Evolutionary conservation across 2,113 vertebrate species (phyloP).

Genomic region (Ramphastos sulfuratus): DNA sequence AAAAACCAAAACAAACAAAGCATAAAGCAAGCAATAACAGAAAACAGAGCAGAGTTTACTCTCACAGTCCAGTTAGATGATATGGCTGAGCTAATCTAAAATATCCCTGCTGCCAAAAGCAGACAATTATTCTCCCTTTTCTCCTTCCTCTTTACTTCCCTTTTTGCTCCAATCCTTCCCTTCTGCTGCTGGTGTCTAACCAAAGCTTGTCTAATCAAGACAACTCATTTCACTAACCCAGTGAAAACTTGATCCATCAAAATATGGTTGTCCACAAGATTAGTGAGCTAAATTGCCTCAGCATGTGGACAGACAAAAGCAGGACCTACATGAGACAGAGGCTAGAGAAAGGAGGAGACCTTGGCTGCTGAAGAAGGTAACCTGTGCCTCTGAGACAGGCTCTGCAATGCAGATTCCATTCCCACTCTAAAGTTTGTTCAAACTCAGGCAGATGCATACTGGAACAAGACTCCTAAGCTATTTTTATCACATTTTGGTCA

Average conservation of each 20-base stretch:
- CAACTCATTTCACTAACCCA: neutral
- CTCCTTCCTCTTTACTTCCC: neutral
- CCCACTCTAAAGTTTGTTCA: neutral
- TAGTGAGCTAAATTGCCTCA: neutral
- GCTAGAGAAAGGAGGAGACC: neutral
- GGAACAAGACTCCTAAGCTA: neutral
- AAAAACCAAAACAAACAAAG: slow-evolving; percentile 61
- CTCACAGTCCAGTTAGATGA: slow-evolving; percentile 33
- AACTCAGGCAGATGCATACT: neutral
- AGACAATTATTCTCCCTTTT: neutral
- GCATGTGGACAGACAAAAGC: neutral
- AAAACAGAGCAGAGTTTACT: slow-evolving; percentile 50
- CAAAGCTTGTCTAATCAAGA: neutral
- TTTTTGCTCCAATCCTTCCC: neutral
- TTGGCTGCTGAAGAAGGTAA: neutral
- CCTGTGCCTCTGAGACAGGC: neutral
- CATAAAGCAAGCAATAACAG: slow-evolving; percentile 58
- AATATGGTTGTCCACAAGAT: neutral
- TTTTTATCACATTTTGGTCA: neutral
- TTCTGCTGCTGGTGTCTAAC: neutral
- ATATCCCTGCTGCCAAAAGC: neutral
- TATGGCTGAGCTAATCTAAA: slow-evolving; percentile 41
- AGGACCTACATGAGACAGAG: neutral
- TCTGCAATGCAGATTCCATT: neutral
- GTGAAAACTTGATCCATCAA: neutral